Conservation (phyloP, 2,797 vertebrate genomes). For the Botia almorhae region DNA sequence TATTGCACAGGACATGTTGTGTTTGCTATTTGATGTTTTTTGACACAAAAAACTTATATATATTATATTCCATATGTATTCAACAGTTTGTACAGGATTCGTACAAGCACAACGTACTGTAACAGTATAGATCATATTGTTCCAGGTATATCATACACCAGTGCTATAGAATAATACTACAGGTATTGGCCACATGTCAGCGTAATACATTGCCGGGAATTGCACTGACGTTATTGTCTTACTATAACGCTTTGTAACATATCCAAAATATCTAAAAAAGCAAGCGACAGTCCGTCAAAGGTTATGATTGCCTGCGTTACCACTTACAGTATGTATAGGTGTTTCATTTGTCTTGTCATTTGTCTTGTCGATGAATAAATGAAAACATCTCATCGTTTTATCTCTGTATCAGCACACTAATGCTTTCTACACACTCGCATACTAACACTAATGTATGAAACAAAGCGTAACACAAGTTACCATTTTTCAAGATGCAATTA, state of each 20-base stretch:
- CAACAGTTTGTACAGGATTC: constrained; percentile 17
- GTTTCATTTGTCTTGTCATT: no score
- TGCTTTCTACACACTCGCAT: background rate
- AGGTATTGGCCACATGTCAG: background rate
- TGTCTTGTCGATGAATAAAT: no score
- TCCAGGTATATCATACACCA: background rate
- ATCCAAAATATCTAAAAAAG: no score
- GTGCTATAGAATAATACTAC: background rate
- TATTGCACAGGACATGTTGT: no score
- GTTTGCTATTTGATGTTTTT: no score
- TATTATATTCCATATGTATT: background rate
- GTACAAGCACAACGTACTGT: background rate
- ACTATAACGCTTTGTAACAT: background rate
- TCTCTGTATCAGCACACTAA: background rate
- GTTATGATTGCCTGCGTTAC: no score
- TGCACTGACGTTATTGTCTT: background rate
- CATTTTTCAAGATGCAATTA: background rate
- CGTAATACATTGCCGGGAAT: background rate
- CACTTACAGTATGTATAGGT: no score
- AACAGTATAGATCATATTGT: constrained; percentile 14
- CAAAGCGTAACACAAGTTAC: background rate
- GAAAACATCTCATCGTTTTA: background rate
- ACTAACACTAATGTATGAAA: background rate
- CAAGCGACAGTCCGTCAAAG: no score
- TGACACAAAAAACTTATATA: no score